A percentile compares a stretch with the other conserved stretches of the same genome.
phyloP scores from a whole-genome alignment of 2,797 vertebrate genomes.

The Lepidocolaptes lacrymiger region DNA sequence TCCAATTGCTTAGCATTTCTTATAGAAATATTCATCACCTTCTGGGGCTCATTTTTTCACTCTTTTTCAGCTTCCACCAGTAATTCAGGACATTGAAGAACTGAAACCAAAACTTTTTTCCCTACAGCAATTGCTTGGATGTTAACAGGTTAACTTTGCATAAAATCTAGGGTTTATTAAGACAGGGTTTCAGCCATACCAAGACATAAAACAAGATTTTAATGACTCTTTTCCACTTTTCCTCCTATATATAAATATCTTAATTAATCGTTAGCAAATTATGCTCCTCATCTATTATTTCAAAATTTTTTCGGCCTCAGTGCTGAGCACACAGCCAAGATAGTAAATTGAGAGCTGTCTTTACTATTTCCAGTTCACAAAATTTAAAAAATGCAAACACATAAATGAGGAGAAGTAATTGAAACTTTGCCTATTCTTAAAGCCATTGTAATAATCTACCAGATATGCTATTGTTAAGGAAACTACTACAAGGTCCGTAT shows the following conservation, averaged over 20 bases:
- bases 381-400: neutral
- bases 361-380: neutral
- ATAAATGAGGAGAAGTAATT: neutral
- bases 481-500: neutral
- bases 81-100: neutral
- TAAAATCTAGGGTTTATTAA: neutral
- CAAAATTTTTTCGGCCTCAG: neutral
- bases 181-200: neutral
- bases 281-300: neutral
- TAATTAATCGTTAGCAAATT: neutral
- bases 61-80: neutral
- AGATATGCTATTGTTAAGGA: neutral
- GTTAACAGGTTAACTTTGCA: neutral
- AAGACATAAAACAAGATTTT: neutral
- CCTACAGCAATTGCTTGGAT: neutral
- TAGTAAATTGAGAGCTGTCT: neutral
- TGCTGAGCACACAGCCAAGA: neutral
- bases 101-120: neutral
- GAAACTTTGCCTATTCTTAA: neutral
- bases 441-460: neutral
- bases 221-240: neutral
- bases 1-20: conserved; percentile 28
- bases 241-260: neutral
- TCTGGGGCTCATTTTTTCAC: conserved; percentile 3
- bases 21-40: conserved; percentile 34